Evolutionary conservation across 2,888 invertebrate species (phyloP).

Genomic region (Philopedon plagiatum): DNA sequence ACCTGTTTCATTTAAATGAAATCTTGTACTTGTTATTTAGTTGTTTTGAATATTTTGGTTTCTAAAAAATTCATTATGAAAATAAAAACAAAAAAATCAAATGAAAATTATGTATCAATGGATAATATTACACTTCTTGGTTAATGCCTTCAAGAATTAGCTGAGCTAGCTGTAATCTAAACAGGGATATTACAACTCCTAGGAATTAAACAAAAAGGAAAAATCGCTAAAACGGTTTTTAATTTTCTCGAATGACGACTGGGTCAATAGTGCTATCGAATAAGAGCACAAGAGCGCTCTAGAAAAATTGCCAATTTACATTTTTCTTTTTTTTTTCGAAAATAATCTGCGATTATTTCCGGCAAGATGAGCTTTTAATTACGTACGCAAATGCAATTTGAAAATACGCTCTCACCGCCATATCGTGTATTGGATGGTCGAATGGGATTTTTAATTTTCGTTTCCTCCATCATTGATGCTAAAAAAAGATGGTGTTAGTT

Average conservation of each 20-base stretch:
- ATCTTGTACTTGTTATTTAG: no score
- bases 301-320: conserved; percentile 34
- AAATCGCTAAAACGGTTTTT: conserved; percentile 15
- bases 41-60: no score
- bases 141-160: no score
- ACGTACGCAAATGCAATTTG: conserved; percentile 34
- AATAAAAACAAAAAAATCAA: no score
- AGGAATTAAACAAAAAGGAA: not conserved
- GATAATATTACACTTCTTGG: no score
- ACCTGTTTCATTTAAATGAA: no score
- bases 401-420: conserved; percentile 4
- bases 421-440: conserved; percentile 7
- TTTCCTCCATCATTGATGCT: no score
- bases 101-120: no score
- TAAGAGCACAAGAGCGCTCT: conserved; percentile 42
- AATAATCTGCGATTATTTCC: conserved; percentile 40
- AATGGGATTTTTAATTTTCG: conserved; percentile 21
- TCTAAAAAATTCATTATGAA: no score
- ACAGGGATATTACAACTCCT: not conserved
- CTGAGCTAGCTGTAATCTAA: no score
- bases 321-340: conserved; percentile 25
- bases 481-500: no score
- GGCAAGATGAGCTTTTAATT: conserved; percentile 42
- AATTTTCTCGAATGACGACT: conserved; percentile 26
- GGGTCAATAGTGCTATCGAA: conserved; percentile 32